These are phyloP conservation scores for Apostichopus leukothele DNA, from an alignment of 53 echinoderm and acorn worm genomes.

Conservation along the genomic window DNA sequence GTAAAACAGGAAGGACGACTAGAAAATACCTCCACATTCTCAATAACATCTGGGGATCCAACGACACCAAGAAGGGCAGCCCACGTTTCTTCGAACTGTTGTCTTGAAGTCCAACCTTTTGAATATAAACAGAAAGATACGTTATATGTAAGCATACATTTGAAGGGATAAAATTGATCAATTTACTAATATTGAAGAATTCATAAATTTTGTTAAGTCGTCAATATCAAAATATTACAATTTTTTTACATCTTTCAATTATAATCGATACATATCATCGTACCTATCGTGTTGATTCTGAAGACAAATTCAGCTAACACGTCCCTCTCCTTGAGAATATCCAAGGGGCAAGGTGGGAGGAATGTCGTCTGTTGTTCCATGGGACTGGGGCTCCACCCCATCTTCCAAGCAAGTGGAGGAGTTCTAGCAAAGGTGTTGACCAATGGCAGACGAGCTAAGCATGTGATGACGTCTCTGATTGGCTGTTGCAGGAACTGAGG, in stretches of 20 bases:
- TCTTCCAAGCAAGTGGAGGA: constrained; percentile 88
- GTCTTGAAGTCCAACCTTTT: constrained; percentile 92
- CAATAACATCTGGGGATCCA: constrained; percentile 43
- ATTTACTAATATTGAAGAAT: no score
- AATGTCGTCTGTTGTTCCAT: constrained; percentile 60
- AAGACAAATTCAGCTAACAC: constrained; percentile 89
- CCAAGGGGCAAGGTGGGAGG: constrained; percentile 86
- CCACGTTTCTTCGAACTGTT: constrained; percentile 99
- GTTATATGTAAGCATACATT: neutral
- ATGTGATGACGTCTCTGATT: constrained; percentile 65
- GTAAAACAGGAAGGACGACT: neutral
- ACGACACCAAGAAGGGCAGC: constrained; percentile 88
- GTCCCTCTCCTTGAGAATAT: constrained; percentile 90
- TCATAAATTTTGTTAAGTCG: no score
- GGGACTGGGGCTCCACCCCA: constrained; percentile 87
- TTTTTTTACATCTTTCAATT: no score
- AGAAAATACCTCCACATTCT: constrained; percentile 42
- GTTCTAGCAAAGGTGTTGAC: constrained; percentile 87
- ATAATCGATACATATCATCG: neutral
- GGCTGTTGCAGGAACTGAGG: constrained; percentile 77
- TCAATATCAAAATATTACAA: no score
- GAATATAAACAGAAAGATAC: neutral
- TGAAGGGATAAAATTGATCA: neutral
- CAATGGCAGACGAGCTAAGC: constrained; percentile 82
- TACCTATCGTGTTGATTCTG: constrained; percentile 86